Evolutionary conservation across 2,113 vertebrate genomes (phyloP), one percentile per base, ranked within the genome.

Genomic region (Salvator merianae): DNA sequence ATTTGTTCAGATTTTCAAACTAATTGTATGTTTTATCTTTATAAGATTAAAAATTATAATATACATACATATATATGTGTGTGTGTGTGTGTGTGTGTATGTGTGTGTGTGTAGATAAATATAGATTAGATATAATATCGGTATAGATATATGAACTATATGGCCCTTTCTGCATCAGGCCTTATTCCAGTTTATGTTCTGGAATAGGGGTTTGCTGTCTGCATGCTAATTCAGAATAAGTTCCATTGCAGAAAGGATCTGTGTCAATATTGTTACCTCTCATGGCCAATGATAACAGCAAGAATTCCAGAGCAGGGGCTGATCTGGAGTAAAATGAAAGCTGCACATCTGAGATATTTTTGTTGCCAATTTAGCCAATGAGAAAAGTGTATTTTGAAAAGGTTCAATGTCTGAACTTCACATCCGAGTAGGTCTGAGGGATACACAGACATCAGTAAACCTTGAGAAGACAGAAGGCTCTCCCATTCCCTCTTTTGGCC

Each of bases 241-340:
- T n/a, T n/a, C n/a, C n/a, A n/a, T n/a, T n/a, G n/a, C n/a, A 8
- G 34, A 77, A 69, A 14, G 14, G 30, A 2, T 20, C n/a, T 10
- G 28, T 50, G 53, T 62, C 10, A 59, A 4, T 34, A 26, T 0
- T 81, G 7, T 77, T 12, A 81, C 32, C 83, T 90, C 47, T 6
- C 0, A 40, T n/a, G 86, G 50, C 59, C 84, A 75, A 83, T 2
- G 1, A 62, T 59, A 0, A 0, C 8, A 3, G 32, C 20, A 0
- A 12, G 71, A 2, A 1, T 32, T 77, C 38, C 0, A 59, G 34
- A 65, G 2, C 20, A 30, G 69, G 4, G 24, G 78, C 28, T 24
- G 14, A 66, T 62, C 40, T 28, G 14, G 14, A 30, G 72, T 34
- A 14, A 43, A n/a, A 81, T n/a, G 30, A 59, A 18, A 63, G 30